phyloP scores from a whole-genome alignment of 2,888 invertebrate species.

The Volucella inflata region DNA sequence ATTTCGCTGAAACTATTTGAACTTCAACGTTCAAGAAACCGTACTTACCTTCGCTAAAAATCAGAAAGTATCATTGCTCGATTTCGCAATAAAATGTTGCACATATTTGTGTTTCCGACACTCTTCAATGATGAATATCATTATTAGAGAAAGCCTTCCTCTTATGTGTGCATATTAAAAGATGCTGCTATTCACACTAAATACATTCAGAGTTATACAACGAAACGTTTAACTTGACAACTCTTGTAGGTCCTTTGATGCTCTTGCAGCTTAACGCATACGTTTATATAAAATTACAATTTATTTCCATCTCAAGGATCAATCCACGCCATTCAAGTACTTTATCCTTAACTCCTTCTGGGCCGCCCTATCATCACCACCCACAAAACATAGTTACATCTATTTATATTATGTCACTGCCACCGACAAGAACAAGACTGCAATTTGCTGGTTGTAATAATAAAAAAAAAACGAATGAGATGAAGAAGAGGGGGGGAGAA shows the following conservation, averaged over 20 bases:
- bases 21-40: too few relatives aligned
- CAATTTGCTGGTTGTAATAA: conserved; percentile 61
- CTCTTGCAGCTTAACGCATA: conserved; percentile 43
- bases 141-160: conserved; percentile 39
- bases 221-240: conserved; percentile 70
- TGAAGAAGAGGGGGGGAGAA: conserved; percentile 1
- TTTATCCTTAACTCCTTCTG: conserved; percentile 44
- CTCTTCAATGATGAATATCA: conserved; percentile 4
- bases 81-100: neutral
- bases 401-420: conserved; percentile 65
- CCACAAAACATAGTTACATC: conserved; percentile 61
- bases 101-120: conserved; percentile 5
- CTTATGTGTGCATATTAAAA: conserved; percentile 30
- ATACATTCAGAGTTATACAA: conserved; percentile 43
- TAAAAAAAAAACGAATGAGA: neutral
- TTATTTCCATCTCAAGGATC: conserved; percentile 75
- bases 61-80: neutral
- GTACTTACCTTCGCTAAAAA: too few relatives aligned
- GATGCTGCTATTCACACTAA: conserved; percentile 56
- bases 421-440: conserved; percentile 71
- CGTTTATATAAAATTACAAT: conserved; percentile 74
- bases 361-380: conserved; percentile 29
- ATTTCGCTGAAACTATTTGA: neutral
- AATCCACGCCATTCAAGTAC: conserved; percentile 70
- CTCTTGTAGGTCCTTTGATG: conserved; percentile 48